A percentile compares a stretch with the other conserved stretches of the same genome.
These are phyloP conservation scores for Leuciscus waleckii DNA, from an alignment of 2,797 vertebrate genomes.

Conservation along the genomic window DNA sequence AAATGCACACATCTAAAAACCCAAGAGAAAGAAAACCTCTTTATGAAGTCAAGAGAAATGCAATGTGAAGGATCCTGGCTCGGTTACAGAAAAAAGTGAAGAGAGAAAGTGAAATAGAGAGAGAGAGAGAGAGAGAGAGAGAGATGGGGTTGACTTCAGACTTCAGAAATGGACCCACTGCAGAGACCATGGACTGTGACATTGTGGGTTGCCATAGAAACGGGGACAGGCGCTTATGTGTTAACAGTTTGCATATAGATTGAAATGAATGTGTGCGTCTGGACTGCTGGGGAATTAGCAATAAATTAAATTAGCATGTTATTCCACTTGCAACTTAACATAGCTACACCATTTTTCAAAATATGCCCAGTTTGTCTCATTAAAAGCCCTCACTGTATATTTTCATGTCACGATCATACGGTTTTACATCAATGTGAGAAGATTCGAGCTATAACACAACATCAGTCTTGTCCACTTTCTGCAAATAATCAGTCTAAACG, in stretches of 20 bases:
- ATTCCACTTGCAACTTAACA: constrained; percentile 28
- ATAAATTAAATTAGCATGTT: constrained; percentile 46
- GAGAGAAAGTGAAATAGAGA: constrained; percentile 20
- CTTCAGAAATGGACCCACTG: constrained; percentile 59
- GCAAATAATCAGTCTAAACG: neutral
- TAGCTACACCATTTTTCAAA: neutral
- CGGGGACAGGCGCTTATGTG: constrained; percentile 57
- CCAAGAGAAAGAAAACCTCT: constrained; percentile 50
- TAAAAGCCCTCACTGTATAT: constrained; percentile 1
- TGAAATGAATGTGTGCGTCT: constrained; percentile 52
- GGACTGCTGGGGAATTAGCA: constrained; percentile 59
- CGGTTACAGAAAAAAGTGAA: constrained; percentile 59
- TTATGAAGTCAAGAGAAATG: constrained; percentile 46
- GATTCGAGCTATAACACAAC: neutral
- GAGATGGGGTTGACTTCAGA: constrained; percentile 28
- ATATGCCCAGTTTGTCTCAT: constrained; percentile 16
- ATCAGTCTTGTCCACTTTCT: neutral
- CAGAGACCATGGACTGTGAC: constrained; percentile 54
- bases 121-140: constrained; percentile 18
- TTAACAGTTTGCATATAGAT: constrained; percentile 63
- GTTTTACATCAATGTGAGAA: constrained; percentile 23
- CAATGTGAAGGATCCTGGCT: constrained; percentile 47
- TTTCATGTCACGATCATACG: neutral
- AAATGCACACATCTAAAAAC: constrained; percentile 45
- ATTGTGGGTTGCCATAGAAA: constrained; percentile 73